Evolutionary conservation across 2,888 invertebrate species (phyloP).

Genomic region (Stenichneumon culpator): DNA sequence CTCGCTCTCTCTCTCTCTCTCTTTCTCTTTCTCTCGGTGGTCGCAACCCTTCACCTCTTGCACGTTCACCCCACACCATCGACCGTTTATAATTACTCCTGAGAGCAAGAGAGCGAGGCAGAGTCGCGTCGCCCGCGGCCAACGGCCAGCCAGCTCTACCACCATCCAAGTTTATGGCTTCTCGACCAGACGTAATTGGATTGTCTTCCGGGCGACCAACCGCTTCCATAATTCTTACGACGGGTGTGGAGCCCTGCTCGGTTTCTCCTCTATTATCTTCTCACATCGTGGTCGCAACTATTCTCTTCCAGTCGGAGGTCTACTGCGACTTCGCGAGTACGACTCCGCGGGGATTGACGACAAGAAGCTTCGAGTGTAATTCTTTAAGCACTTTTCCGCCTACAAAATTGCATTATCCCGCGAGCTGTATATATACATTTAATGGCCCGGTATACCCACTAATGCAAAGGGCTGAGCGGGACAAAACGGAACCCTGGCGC

Average conservation of each 20-base stretch:
- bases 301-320: neutral
- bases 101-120: conserved; percentile 37
- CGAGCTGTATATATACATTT: neutral
- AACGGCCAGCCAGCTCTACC: conserved; percentile 61
- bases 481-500: too few species aligned
- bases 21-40: neutral
- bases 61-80: neutral
- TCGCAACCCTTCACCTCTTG: conserved; percentile 40
- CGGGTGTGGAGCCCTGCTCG: conserved; percentile 54
- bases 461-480: neutral
- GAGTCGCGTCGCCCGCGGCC: conserved; percentile 56
- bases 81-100: conserved; percentile 65
- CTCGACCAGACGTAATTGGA: conserved; percentile 78
- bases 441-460: neutral
- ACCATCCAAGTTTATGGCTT: conserved; percentile 79
- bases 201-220: conserved; percentile 78
- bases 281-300: neutral
- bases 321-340: conserved; percentile 4
- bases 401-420: conserved; percentile 56
- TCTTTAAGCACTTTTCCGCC: conserved; percentile 64
- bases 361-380: conserved; percentile 70
- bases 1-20: neutral
- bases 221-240: conserved; percentile 77
- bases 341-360: conserved; percentile 55
- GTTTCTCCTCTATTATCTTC: conserved; percentile 1